Evolutionary conservation across 2,888 invertebrate species (phyloP), one percentile per base, ranked within the genome.

Genomic region (Toxonevra muliebris): DNA sequence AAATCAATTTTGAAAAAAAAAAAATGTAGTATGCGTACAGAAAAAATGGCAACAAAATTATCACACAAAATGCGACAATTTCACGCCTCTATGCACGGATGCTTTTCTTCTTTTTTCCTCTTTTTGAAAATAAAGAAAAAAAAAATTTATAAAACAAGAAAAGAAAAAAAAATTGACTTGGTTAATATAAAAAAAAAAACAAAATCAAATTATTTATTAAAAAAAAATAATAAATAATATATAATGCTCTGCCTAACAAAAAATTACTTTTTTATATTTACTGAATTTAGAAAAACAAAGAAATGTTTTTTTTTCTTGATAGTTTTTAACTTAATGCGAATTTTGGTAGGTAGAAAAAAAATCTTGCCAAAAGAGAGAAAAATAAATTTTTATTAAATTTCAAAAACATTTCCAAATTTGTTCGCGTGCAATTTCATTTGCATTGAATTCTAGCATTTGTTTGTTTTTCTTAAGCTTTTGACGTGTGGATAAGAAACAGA

Each of bases 161-260:
- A 58, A 53, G 42, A 54, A 65, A 65, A 65, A 65, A 67, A 66
- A 55, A 55, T 61, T 69, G 63, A 69, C 63, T 68, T 72, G 70
- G 68, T 75, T 73, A 76, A 73, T 74, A 73, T 73, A 76, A 74
- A 74, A 77, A 77, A 75, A 74, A 72, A 77, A 74, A 73, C 73
- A 77, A 77, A 75, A 77, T 73, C 69, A 72, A 79, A 80, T 80
- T 77, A 79, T 80, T 80, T 79, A 78, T 80, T 80, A 77, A 77
- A 77, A 70, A n/a, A 79, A 78, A 73, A 76, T 76, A 80, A 79
- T 77, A 77, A 79, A 77, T 79, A 79, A 79, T 77, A 77, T 76
- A 76, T 77, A 77, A 75, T 73, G 71, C 69, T 73, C 71, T 74
- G 73, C 72, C 74, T 75, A 76, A 75, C 74, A 76, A 74, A 72